These are phyloP conservation scores for Listronotus oregonensis DNA, from an alignment of 1,140 invertebrate genomes.

Conservation along the genomic window DNA sequence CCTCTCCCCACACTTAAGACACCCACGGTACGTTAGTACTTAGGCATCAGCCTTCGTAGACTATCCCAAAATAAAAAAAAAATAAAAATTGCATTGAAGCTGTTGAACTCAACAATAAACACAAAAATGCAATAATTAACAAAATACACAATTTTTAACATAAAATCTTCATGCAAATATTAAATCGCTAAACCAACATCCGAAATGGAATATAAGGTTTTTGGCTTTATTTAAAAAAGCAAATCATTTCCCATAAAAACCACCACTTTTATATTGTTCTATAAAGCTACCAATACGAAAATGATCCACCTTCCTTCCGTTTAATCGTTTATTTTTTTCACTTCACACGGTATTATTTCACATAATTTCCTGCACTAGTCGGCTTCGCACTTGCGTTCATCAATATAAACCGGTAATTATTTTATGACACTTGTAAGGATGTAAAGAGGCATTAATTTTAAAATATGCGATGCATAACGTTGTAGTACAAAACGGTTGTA, in stretches of 20 bases:
- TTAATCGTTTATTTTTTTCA: conserved; percentile 31
- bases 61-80: too few species aligned
- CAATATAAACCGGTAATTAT: conserved; percentile 35
- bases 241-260: conserved; percentile 22
- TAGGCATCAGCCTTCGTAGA: too few species aligned
- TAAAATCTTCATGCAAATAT: too few species aligned
- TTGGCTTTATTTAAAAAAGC: conserved; percentile 3
- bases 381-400: conserved; percentile 29
- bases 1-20: too few species aligned
- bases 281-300: conserved; percentile 23
- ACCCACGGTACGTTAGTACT: too few species aligned
- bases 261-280: conserved; percentile 21
- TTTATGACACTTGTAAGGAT: conserved; percentile 38
- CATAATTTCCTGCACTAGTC: conserved; percentile 35
- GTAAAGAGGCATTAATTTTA: conserved; percentile 28
- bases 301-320: conserved; percentile 38
- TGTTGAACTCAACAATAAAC: too few species aligned
- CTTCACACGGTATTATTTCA: conserved; percentile 40
- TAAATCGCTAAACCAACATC: too few species aligned
- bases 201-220: not conserved
- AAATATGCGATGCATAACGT: conserved; percentile 17
- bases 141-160: too few species aligned
- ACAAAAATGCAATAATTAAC: too few species aligned
- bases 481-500: conserved; percentile 16
- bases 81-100: too few species aligned